Evolutionary conservation across 2,113 vertebrate species (phyloP), one percentile per base, ranked within the genome.

Genomic region (Charina bottae): DNA sequence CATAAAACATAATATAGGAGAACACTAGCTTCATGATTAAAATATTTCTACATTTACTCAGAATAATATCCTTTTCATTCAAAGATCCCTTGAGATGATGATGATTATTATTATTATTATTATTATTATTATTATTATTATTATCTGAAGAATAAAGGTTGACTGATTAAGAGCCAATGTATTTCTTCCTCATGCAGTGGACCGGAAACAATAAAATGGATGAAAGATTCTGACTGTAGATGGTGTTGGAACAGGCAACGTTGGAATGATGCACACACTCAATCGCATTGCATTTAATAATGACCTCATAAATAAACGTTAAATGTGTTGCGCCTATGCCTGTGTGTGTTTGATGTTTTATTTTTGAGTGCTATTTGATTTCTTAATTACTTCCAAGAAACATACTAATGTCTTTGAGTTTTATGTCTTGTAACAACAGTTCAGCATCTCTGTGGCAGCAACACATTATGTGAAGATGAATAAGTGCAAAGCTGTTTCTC

Each of bases 381-480:
- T n/a, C 62, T 64, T 68, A 59, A 64, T 87, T 87, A 87, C 28
- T 89, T 54, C 64, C 68, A 83, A 19, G 55, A 68, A 59, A 42
- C 62, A 56, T n/a, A 53, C 37, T 37, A 11, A 7, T 28, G 17
- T 87, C 37, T 78, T 72, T 78, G 60, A 19, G 37, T 90, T 72
- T 58, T 86, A 10, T 86, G 62, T 60, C 24, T 58, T 90, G 64
- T 64, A 85, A 87, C 49, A 88, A 88, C 49, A 93, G 89, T 5
- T 88, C 9, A 49, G 53, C n/a, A 33, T 88, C n/a, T 90, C 90
- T 56, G 42, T 21, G 15, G 7, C 62, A 49, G 28, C 33, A 28
- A 54, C 88, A 88, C 53, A 58, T 8, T 15, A 83, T 89, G 54
- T 24, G 53, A 49, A 87, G 60, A 94, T n/a, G 93, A 92, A 92